Evolutionary conservation across 2,113 vertebrate genomes (phyloP).

Genomic region (Chroicocephalus ridibundus): DNA sequence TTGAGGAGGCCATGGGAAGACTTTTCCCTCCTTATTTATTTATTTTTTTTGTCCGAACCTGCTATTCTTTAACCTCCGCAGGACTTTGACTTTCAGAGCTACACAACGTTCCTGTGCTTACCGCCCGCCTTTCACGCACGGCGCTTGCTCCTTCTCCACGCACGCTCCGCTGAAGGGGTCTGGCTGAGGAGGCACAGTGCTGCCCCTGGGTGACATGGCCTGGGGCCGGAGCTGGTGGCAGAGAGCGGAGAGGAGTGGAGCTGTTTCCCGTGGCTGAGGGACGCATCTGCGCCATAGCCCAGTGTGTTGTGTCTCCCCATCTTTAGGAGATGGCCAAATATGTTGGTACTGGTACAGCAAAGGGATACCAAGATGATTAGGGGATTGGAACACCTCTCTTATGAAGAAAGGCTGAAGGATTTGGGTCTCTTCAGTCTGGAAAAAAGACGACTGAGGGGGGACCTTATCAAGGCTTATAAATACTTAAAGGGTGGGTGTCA

Average conservation of each 20-base stretch:
- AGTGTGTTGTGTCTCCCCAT: not conserved
- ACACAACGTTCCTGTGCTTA: not conserved
- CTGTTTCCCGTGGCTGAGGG: not conserved
- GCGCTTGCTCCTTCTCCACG: not conserved
- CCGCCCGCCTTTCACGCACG: fast-evolving
- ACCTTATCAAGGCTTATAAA: no score
- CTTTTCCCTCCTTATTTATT: not conserved
- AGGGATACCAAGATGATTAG: no score
- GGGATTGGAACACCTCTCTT: no score
- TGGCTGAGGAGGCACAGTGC: not conserved
- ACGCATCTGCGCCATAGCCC: no score
- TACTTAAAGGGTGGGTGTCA: no score
- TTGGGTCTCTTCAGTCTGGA: no score
- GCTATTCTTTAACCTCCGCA: not conserved
- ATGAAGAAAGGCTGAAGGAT: no score
- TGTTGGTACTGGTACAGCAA: no score
- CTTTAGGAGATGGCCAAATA: not conserved
- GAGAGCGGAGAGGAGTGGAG: not conserved
- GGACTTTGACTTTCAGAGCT: not conserved
- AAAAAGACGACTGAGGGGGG: no score
- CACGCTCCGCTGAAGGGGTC: not conserved
- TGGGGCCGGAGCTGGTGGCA: not conserved
- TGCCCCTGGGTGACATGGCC: not conserved
- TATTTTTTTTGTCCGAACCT: not conserved
- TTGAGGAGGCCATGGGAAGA: not conserved